A percentile compares a stretch with the other conserved stretches of the same genome.
Evolutionary conservation across 1,140 invertebrate genomes (phyloP).

Genomic region (Littorina saxatilis): DNA sequence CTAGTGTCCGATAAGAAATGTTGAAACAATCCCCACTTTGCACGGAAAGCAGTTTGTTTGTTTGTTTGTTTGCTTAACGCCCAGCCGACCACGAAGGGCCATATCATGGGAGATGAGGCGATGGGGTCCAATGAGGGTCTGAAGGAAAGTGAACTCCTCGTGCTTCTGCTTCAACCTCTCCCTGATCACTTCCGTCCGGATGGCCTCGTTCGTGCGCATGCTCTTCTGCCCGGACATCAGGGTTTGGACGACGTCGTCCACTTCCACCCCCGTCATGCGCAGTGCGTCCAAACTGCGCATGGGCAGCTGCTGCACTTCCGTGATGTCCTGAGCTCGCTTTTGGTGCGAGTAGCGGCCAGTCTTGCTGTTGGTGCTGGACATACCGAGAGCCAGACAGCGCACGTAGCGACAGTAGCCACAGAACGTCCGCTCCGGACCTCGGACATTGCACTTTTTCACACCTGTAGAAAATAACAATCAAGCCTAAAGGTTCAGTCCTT

Average conservation of each 20-base stretch:
- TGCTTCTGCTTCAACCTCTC: background rate
- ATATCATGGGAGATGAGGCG: too few species aligned
- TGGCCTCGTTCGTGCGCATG: background rate
- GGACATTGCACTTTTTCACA: constrained; percentile 49
- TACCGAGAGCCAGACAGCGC: constrained; percentile 99
- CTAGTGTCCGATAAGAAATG: too few species aligned
- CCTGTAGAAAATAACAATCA: constrained; percentile 8
- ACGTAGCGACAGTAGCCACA: constrained; percentile 99
- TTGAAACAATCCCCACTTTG: too few species aligned
- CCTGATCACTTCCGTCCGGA: background rate
- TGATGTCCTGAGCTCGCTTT: constrained; percentile 69
- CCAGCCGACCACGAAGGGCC: too few species aligned
- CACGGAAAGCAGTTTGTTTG: too few species aligned
- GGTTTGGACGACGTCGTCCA: constrained; percentile 28
- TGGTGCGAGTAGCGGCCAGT: constrained; percentile 74
- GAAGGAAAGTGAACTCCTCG: constrained; percentile 18
- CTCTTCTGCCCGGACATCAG: constrained; percentile 17
- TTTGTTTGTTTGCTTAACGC: too few species aligned
- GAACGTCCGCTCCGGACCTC: constrained; percentile 62
- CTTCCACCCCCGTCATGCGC: constrained; percentile 41
- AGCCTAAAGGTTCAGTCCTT: too few species aligned
- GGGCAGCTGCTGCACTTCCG: constrained; percentile 65
- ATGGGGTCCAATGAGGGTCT: too few species aligned
- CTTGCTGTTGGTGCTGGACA: constrained; percentile 95
- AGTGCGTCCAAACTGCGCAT: background rate